phyloP scores from a whole-genome alignment of 2,888 invertebrate species.

The Drosophila gaucha region DNA sequence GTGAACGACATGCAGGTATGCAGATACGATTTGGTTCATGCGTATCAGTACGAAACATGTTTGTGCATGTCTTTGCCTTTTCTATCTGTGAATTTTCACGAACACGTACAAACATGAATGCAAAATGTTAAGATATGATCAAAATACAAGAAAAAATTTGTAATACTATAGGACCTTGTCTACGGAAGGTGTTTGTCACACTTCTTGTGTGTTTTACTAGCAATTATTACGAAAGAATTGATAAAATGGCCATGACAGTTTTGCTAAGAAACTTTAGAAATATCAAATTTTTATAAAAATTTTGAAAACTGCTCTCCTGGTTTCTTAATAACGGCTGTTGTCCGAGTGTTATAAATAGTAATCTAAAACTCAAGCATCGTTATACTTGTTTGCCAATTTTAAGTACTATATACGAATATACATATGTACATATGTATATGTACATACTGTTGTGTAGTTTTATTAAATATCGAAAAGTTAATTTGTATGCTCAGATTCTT shows the following conservation, averaged over 20 bases:
- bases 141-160: conserved; percentile 8
- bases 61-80: conserved; percentile 33
- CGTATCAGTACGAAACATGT: conserved; percentile 24
- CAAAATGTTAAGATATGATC: conserved; percentile 15
- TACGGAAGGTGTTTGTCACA: conserved; percentile 9
- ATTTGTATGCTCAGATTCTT: background rate
- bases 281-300: background rate
- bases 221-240: background rate
- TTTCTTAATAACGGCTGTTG: too few relatives aligned
- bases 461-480: background rate
- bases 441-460: background rate
- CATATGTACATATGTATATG: background rate
- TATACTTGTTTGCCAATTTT: too few relatives aligned
- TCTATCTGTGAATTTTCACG: conserved; percentile 12
- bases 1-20: conserved; percentile 19
- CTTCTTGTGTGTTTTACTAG: conserved; percentile 1
- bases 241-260: background rate
- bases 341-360: too few relatives aligned
- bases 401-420: background rate
- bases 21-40: conserved; percentile 14
- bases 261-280: background rate
- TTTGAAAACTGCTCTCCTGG: background rate
- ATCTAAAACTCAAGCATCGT: too few relatives aligned
- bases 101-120: conserved; percentile 38
- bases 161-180: conserved; percentile 3